phyloP scores from a whole-genome alignment of 2,888 invertebrate species.

The Epirrita christyi region DNA sequence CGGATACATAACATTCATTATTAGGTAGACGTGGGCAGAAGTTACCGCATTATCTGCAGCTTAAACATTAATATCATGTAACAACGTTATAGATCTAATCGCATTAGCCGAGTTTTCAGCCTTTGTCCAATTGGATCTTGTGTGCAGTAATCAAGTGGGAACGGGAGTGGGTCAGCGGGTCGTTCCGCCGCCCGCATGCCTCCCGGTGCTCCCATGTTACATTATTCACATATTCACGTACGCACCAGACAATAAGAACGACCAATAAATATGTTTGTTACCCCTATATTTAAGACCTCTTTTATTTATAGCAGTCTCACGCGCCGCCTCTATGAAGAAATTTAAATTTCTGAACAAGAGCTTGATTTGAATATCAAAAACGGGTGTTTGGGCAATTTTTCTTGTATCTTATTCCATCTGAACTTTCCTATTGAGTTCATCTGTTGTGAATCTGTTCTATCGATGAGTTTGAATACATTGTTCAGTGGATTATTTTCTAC shows the following conservation, averaged over 20 bases:
- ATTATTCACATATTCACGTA: conserved; percentile 70
- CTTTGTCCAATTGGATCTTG: conserved; percentile 75
- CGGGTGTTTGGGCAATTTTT: no score
- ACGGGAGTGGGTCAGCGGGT: conserved; percentile 75
- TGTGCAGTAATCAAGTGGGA: conserved; percentile 70
- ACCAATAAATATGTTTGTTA: conserved; percentile 59
- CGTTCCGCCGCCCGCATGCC: conserved; percentile 57
- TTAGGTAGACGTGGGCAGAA: conserved; percentile 2
- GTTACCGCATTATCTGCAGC: conserved; percentile 4
- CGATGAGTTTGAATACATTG: no score
- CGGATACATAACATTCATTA: background rate
- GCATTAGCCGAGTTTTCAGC: conserved; percentile 70
- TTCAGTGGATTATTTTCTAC: no score
- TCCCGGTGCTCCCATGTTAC: conserved; percentile 54
- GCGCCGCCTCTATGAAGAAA: conserved; percentile 18
- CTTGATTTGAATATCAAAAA: no score
- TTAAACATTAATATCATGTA: conserved; percentile 21
- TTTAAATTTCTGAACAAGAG: conserved; percentile 5
- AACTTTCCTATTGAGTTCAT: no score
- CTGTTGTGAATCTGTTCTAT: background rate
- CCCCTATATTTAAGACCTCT: conserved; percentile 57
- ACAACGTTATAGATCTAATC: conserved; percentile 59
- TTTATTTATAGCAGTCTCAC: conserved; percentile 34
- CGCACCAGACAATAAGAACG: conserved; percentile 56
- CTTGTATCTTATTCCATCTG: no score